Evolutionary conservation across 2,888 invertebrate genomes (phyloP).

Genomic region (Fragum sueziense): DNA sequence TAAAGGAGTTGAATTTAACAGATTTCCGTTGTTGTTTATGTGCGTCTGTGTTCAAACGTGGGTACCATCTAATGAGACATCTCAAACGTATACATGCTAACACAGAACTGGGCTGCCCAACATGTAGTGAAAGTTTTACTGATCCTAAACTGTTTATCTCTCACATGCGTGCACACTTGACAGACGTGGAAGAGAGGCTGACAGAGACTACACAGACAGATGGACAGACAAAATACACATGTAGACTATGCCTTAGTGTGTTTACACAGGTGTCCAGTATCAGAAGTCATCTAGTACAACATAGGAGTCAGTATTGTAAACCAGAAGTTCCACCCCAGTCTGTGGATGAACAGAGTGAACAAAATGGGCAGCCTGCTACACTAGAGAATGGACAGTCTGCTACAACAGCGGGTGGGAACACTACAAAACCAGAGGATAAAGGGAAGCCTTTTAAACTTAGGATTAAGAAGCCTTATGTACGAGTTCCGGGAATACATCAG

Average conservation of each 20-base stretch:
- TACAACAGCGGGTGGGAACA: not conserved
- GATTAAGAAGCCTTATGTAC: not conserved
- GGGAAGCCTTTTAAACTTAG: not conserved
- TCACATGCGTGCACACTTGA: conserved; percentile 22
- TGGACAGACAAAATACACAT: not conserved
- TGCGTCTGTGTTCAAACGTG: conserved; percentile 27
- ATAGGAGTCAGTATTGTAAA: not conserved
- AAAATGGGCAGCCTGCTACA: no score
- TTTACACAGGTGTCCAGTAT: not conserved
- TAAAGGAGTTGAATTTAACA: conserved; percentile 1
- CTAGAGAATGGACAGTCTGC: not conserved
- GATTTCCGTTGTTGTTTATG: conserved; percentile 42
- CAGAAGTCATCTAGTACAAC: conserved; percentile 3
- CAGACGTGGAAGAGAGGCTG: conserved; percentile 1
- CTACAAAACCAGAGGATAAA: not conserved
- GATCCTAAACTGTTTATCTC: conserved; percentile 39
- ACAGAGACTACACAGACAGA: not conserved
- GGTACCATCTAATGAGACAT: conserved; percentile 48
- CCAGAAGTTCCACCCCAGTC: no score
- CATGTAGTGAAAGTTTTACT: conserved; percentile 30
- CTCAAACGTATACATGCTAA: conserved; percentile 35
- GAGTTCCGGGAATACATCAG: not conserved
- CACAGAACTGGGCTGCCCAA: conserved; percentile 30
- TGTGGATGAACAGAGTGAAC: not conserved
- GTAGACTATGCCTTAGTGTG: conserved; percentile 7